Conservation (phyloP, 1,140 invertebrate genomes). For the Cryptotermes secundus region DNA sequence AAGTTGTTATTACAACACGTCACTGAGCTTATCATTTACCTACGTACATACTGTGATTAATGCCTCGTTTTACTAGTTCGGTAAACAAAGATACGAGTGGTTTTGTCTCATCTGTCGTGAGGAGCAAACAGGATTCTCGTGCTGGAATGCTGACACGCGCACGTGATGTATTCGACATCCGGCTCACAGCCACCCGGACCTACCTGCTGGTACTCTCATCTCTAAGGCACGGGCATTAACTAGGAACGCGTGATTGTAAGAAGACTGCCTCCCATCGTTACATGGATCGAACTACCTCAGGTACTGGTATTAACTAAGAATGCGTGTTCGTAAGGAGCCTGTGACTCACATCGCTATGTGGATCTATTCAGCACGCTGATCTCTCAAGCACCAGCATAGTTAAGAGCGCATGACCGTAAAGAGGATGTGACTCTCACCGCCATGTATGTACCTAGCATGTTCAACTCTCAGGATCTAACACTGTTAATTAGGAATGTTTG, state of each 20-base stretch:
- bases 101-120: not conserved
- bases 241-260: not conserved
- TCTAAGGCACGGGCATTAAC: not conserved
- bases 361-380: no score
- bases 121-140: not conserved
- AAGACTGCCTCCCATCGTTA: not conserved
- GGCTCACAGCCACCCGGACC: constrained; percentile 1
- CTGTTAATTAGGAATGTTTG: no score
- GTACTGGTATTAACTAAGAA: not conserved
- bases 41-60: not conserved
- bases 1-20: no score
- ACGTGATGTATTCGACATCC: constrained; percentile 11
- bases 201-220: not conserved
- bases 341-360: no score
- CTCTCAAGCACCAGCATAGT: no score
- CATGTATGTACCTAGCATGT: no score
- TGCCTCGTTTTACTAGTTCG: not conserved
- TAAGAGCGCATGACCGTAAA: no score
- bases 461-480: no score
- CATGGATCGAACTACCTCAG: not conserved
- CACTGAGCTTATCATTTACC: not conserved
- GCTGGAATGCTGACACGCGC: constrained; percentile 12
- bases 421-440: no score
- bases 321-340: no score
- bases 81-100: not conserved